Evolutionary conservation across 37 sponge, comb jelly and placozoan species (phyloP).

Genomic region (Bolinopsis microptera): DNA sequence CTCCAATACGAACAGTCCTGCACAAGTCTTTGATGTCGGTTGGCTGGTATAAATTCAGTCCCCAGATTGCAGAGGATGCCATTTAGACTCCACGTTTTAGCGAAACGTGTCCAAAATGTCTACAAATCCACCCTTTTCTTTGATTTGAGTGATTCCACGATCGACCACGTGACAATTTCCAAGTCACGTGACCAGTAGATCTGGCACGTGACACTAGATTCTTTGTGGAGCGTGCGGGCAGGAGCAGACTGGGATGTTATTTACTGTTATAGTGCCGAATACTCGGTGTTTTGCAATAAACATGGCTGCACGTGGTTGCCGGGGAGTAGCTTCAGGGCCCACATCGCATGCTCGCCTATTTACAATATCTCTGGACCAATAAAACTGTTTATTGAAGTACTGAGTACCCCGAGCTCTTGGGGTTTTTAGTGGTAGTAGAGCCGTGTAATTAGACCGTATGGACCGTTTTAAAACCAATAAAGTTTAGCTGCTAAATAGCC

Average conservation of each 20-base stretch:
- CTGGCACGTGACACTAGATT: neutral
- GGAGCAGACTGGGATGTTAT: too few species aligned
- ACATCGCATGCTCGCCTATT: neutral
- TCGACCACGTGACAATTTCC: neutral
- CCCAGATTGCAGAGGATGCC: too few species aligned
- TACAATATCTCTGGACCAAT: neutral
- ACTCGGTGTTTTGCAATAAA: neutral
- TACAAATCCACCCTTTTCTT: neutral
- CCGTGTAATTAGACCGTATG: neutral
- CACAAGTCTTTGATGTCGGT: neutral
- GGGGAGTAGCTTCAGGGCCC: neutral
- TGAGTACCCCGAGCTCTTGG: neutral
- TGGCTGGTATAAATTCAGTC: too few species aligned
- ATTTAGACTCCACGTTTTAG: neutral
- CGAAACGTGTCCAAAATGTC: neutral
- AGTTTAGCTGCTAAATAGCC: neutral
- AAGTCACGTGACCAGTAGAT: too few species aligned
- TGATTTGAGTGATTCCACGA: neutral
- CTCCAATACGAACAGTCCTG: neutral
- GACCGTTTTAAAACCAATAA: neutral
- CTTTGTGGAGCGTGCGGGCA: neutral
- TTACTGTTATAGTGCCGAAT: neutral
- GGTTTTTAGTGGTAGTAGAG: neutral
- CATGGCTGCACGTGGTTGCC: neutral
- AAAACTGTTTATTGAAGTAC: neutral